Evolutionary conservation across 1,140 invertebrate genomes (phyloP), one percentile per base, ranked within the genome.

Genomic region (Drosophila pectinifera): DNA sequence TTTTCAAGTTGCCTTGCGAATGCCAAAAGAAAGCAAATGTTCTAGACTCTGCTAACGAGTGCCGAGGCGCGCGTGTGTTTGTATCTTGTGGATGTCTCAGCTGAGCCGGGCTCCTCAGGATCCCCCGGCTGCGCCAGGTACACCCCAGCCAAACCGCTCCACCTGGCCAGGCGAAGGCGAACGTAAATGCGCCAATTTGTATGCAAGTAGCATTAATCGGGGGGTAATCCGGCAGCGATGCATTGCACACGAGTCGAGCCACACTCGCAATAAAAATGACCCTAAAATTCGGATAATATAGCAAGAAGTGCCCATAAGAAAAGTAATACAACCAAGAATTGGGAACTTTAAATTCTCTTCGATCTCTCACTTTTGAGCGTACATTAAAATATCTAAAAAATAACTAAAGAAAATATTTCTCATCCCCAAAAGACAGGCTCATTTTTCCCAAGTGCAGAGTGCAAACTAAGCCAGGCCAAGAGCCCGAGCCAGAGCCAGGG

Each of bases 191-290:
- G 84, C 84, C 84, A 89, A 89, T 89, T 89, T 89, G 84, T 89
- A 89, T 89, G 84, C 84, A 89, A 62, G 77, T 69, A 82, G 84
- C 85, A 88, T 89, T 89, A 89, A 86, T 84, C 85, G 84, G 68
- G 41, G 64, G 73, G 84, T 88, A 82, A 85, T 85, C 81, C 81
- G 81, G 81, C 81, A 85, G 81, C 81, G 55, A 72, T 80, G 80
- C 81, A 56, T 84, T 78, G 81, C 81, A 80, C 67, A 43, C 39
- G 62, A 42, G 20, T 26, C 62, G 26, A 41, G 24, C 5, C 28
- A 58, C 36, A 41, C 42, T 49, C 4, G 4, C 26, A 53, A 22
- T 14, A 53, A 53, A 36, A 53, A 5, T 10, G 7, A n/a, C 5
- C 2, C 4, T n/a, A 1, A 10, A 5, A 22, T 22, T 10, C 0